phyloP scores from a whole-genome alignment of 2,797 vertebrate genomes.

The Cottoperca gobio region DNA sequence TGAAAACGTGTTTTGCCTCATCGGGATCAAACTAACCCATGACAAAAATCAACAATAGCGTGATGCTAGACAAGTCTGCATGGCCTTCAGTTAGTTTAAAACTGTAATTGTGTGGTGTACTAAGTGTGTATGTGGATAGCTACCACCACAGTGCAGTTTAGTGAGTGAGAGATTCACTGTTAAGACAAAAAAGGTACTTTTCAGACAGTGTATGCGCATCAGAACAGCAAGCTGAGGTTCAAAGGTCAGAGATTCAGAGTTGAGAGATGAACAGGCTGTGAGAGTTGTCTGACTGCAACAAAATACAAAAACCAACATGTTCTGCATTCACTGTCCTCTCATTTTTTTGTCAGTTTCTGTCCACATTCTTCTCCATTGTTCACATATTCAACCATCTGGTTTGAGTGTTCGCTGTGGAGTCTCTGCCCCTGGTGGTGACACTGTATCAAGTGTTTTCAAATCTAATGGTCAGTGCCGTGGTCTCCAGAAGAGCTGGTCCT shows the following conservation, averaged over 20 bases:
- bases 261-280: slow-evolving; percentile 47
- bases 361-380: slow-evolving; percentile 20
- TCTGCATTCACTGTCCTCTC: slow-evolving; percentile 16
- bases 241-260: slow-evolving; percentile 67
- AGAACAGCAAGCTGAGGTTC: slow-evolving; percentile 70
- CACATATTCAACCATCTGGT: slow-evolving; percentile 13
- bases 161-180: slow-evolving; percentile 74
- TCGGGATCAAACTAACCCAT: slow-evolving; percentile 17
- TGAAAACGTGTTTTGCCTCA: background rate
- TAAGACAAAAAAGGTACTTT: slow-evolving; percentile 75
- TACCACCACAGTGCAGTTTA: slow-evolving; percentile 58
- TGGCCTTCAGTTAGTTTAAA: slow-evolving; percentile 28
- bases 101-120: slow-evolving; percentile 8
- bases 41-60: slow-evolving; percentile 5
- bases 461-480: slow-evolving; percentile 26
- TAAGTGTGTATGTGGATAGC: slow-evolving; percentile 44
- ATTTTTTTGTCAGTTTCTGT: slow-evolving; percentile 12
- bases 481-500: slow-evolving; percentile 36
- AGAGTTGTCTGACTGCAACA: slow-evolving; percentile 34
- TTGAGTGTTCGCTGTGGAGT: slow-evolving; percentile 6
- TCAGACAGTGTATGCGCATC: slow-evolving; percentile 64
- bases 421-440: background rate
- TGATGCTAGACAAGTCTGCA: slow-evolving; percentile 23
- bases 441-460: slow-evolving; percentile 15
- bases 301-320: slow-evolving; percentile 45